Evolutionary conservation across 1,140 invertebrate genomes (phyloP).

Genomic region (honey bee (Apis mellifera)): Amel_HAv3.1 CM009946.2:754001-754500

Average conservation of each 20-base stretch:
- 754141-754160: neutral
- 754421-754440: conserved; percentile 69
- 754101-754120: neutral
- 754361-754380: conserved; percentile 80
- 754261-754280: conserved; percentile 88
- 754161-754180: neutral
- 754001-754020: conserved; percentile 88
- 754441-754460: conserved; percentile 59
- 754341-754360: conserved; percentile 83
- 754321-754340: conserved; percentile 83
- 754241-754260: conserved; percentile 87
- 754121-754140: neutral
- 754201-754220: neutral
- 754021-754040: conserved; percentile 94
- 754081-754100: neutral
- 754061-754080: conserved; percentile 89
- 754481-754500: conserved; percentile 88
- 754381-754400: conserved; percentile 77
- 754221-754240: conserved; percentile 76
- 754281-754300: conserved; percentile 88
- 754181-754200: neutral
- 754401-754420: conserved; percentile 89
- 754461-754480: conserved; percentile 85
- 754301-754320: conserved; percentile 91
- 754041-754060: conserved; percentile 97